Evolutionary conservation across 2,113 vertebrate genomes (phyloP).

Genomic region (rabbit (Oryctolagus cuniculus)): DNA sequence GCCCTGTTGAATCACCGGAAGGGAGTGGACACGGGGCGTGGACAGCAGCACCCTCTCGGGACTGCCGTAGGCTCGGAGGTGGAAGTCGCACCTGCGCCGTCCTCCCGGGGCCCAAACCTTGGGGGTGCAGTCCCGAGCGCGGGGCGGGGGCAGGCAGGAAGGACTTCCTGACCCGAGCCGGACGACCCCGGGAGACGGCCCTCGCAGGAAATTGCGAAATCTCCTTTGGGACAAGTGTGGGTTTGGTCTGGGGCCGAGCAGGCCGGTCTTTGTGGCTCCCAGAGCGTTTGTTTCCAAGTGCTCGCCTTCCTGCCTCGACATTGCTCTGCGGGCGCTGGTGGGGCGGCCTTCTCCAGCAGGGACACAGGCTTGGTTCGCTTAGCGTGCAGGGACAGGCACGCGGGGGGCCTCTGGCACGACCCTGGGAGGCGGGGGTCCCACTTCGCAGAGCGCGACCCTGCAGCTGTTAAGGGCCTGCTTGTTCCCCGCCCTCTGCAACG

Average conservation of each 20-base stretch:
- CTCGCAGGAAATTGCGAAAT: slow-evolving; percentile 67
- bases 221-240: slow-evolving; percentile 43
- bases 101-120: not conserved
- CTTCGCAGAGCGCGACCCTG: not conserved
- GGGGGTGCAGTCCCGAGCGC: not conserved
- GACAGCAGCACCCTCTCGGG: not conserved
- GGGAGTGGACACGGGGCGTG: not conserved
- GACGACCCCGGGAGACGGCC: not conserved
- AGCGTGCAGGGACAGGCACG: rapidly evolving
- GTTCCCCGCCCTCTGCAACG: no score
- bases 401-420: no score
- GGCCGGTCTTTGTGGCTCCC: slow-evolving; percentile 43
- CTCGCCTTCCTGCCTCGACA: not conserved
- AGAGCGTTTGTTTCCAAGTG: not conserved
- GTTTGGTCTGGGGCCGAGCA: slow-evolving; percentile 53
- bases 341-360: not conserved
- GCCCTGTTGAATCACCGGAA: not conserved
- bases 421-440: no score
- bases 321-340: not conserved
- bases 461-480: no score
- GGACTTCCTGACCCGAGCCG: not conserved
- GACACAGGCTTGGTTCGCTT: not conserved
- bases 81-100: not conserved
- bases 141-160: not conserved
- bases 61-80: not conserved